Conservation (phyloP, 2,113 vertebrate genomes). For the Ovis canadensis region DNA sequence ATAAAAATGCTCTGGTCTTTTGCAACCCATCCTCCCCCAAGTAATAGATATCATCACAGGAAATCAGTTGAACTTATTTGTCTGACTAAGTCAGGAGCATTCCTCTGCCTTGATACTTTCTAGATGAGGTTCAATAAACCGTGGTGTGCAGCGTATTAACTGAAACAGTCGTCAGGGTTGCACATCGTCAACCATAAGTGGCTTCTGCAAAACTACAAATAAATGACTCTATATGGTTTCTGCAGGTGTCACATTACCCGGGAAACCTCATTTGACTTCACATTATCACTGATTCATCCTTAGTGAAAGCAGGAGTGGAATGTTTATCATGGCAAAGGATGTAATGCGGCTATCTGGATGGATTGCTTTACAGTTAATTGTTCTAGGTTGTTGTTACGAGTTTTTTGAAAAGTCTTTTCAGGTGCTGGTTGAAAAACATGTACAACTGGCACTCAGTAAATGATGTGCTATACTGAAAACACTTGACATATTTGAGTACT, state of each 20-base stretch:
- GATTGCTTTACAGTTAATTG: constrained; percentile 74
- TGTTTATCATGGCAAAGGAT: constrained; percentile 78
- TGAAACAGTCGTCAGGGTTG: constrained; percentile 74
- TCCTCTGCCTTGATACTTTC: constrained; percentile 71
- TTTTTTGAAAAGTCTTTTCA: constrained; percentile 53
- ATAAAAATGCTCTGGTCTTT: constrained; percentile 68
- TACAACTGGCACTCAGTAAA: constrained; percentile 79
- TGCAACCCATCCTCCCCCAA: constrained; percentile 65
- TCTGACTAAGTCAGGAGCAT: constrained; percentile 71
- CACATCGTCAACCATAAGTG: constrained; percentile 71
- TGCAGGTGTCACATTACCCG: constrained; percentile 77
- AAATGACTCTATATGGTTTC: constrained; percentile 72
- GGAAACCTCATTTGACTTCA: constrained; percentile 80
- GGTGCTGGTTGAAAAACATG: constrained; percentile 78
- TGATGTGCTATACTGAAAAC: constrained; percentile 83
- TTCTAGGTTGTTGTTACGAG: constrained; percentile 51
- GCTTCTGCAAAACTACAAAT: constrained; percentile 72
- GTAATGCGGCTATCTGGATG: constrained; percentile 75
- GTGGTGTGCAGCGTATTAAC: constrained; percentile 68
- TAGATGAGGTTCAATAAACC: constrained; percentile 76
- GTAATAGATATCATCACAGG: constrained; percentile 58
- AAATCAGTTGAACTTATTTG: constrained; percentile 58
- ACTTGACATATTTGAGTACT: constrained; percentile 85
- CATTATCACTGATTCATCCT: constrained; percentile 79
- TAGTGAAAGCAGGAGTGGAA: constrained; percentile 78